These are phyloP conservation scores for Brachypterus glaber DNA, from an alignment of 2,888 invertebrate genomes.

Conservation along the genomic window DNA sequence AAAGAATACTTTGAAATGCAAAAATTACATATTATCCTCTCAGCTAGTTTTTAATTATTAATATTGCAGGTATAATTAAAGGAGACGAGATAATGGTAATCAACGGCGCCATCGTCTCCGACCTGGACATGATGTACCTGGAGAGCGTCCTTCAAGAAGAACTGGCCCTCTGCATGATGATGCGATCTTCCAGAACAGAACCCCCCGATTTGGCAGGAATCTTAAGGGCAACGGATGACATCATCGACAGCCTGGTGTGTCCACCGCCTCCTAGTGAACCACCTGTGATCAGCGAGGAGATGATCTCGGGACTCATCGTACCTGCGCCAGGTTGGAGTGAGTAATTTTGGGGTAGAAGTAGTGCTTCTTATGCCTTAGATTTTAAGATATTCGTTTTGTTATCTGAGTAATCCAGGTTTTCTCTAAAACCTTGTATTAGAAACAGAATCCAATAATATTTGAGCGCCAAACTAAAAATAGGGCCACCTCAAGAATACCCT, in stretches of 20 bases:
- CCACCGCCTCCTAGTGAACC: conserved; percentile 94
- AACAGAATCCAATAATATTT: no score
- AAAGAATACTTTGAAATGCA: no score
- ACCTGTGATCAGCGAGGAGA: conserved; percentile 87
- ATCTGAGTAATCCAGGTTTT: neutral
- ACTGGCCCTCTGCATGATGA: conserved; percentile 90
- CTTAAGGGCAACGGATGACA: conserved; percentile 80
- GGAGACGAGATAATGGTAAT: conserved; percentile 99
- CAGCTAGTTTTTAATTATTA: neutral
- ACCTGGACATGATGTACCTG: conserved; percentile 98
- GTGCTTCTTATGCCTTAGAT: no score
- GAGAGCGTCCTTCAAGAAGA: conserved; percentile 95
- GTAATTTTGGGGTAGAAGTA: conserved; percentile 35
- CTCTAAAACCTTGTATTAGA: no score
- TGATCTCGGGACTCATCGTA: conserved; percentile 93
- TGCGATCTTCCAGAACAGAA: conserved; percentile 80
- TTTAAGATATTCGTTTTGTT: no score
- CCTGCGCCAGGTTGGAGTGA: conserved; percentile 94
- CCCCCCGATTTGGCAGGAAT: conserved; percentile 64
- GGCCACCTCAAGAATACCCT: no score
- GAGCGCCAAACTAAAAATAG: no score
- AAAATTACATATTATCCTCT: neutral
- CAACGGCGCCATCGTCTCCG: conserved; percentile 95
- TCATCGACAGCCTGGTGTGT: conserved; percentile 91
- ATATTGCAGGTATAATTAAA: conserved; percentile 77